phyloP scores from a whole-genome alignment of 2,888 invertebrate species.

The Rhodophaea formosa region DNA sequence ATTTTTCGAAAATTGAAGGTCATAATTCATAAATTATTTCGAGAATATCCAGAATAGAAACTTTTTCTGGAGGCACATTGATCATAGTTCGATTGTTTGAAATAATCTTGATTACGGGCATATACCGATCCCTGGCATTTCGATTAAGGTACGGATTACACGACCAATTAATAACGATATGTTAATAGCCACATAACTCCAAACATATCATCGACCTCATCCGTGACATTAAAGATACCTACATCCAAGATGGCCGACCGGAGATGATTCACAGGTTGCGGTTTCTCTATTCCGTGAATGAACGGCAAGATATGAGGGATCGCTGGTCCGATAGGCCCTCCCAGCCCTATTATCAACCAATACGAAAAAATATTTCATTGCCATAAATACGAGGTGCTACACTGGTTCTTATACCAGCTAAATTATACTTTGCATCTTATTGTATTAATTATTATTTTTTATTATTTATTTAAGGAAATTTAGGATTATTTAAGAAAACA shows the following conservation, averaged over 20 bases:
- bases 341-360: constrained; percentile 50
- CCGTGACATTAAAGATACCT: constrained; percentile 10
- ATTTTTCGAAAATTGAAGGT: background rate
- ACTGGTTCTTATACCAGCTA: constrained; percentile 50
- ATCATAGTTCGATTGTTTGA: background rate
- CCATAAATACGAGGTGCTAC: constrained; percentile 49
- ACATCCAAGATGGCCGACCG: constrained; percentile 32
- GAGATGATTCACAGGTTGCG: constrained; percentile 53
- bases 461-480: too few species aligned
- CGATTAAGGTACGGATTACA: background rate
- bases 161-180: background rate
- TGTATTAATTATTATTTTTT: too few species aligned
- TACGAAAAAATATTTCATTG: constrained; percentile 49
- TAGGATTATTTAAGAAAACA: too few species aligned
- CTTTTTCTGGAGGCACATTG: too few species aligned
- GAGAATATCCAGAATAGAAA: too few species aligned
- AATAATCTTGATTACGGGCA: background rate
- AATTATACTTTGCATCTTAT: constrained; percentile 55
- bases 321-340: constrained; percentile 40
- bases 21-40: too few species aligned
- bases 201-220: constrained; percentile 3
- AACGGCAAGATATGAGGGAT: constrained; percentile 36
- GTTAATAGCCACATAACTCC: background rate
- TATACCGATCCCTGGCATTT: background rate
- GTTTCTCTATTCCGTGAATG: constrained; percentile 56